These are phyloP conservation scores for Neocrepidodera transversa DNA, from an alignment of 2,888 invertebrate genomes.

Conservation along the genomic window DNA sequence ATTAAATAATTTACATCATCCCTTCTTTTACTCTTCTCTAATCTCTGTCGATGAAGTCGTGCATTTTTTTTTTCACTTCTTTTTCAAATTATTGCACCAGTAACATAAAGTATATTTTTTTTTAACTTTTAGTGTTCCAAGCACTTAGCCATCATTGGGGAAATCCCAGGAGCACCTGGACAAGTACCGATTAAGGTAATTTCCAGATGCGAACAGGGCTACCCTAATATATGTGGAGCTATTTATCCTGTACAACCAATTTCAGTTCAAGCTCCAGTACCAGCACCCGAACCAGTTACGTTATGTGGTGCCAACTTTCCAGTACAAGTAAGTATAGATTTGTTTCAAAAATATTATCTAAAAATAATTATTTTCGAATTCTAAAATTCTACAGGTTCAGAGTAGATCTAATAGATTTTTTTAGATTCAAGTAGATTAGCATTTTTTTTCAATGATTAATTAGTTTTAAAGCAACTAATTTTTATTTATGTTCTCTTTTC, in stretches of 20 bases:
- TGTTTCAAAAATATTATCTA: too few species aligned
- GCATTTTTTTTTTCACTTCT: too few species aligned
- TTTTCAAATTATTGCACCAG: too few species aligned
- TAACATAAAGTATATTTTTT: too few species aligned
- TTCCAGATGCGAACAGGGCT: conserved; percentile 48
- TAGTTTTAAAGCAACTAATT: neutral
- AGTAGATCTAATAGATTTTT: neutral
- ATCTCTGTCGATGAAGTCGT: too few species aligned
- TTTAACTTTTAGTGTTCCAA: conserved; percentile 58
- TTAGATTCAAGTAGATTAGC: neutral
- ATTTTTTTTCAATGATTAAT: too few species aligned
- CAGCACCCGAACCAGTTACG: conserved; percentile 2
- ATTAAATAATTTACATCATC: too few species aligned
- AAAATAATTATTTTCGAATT: too few species aligned
- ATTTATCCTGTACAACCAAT: conserved; percentile 23
- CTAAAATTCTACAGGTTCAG: too few species aligned
- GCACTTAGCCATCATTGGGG: conserved; percentile 47
- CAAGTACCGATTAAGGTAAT: conserved; percentile 51
- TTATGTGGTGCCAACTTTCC: neutral
- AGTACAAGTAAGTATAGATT: neutral
- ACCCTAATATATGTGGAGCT: conserved; percentile 30
- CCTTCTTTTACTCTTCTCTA: too few species aligned
- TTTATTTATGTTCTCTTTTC: neutral
- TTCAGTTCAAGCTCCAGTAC: conserved; percentile 32
- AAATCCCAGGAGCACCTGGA: conserved; percentile 45